Conservation (phyloP, 2,888 invertebrate species). For the Bombylius major region DNA sequence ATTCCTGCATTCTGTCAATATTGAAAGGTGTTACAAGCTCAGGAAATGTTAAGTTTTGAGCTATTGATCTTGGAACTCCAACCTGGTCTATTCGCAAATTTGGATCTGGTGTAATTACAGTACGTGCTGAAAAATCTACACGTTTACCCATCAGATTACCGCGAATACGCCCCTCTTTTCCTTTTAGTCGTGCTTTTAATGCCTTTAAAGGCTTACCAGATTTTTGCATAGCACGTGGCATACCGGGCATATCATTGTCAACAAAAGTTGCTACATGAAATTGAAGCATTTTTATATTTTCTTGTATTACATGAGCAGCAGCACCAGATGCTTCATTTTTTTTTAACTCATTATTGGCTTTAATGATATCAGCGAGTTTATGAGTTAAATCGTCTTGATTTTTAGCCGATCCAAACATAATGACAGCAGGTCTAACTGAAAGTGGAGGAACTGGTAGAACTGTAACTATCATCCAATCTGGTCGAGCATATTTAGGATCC, state of each 20-base stretch:
- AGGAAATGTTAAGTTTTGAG: conserved; percentile 97
- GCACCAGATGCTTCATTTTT: conserved; percentile 94
- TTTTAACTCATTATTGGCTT: conserved; percentile 90
- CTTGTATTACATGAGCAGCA: conserved; percentile 91
- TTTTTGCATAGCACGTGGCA: conserved; percentile 97
- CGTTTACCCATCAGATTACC: conserved; percentile 99
- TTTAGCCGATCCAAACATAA: conserved; percentile 93
- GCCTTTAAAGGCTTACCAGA: conserved; percentile 98
- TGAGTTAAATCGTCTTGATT: conserved; percentile 99
- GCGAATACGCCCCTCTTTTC: conserved; percentile 97
- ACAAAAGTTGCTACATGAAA: conserved; percentile 97
- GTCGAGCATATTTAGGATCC: conserved; percentile 94
- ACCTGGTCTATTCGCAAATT: conserved; percentile 92
- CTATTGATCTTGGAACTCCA: conserved; percentile 94
- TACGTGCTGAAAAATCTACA: conserved; percentile 98
- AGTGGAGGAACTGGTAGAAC: conserved; percentile 95
- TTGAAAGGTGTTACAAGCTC: conserved; percentile 99
- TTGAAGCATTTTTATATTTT: conserved; percentile 95
- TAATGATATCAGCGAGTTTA: conserved; percentile 96
- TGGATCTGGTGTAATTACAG: conserved; percentile 95
- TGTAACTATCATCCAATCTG: conserved; percentile 99
- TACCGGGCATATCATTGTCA: conserved; percentile 98
- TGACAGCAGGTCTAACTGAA: conserved; percentile 92
- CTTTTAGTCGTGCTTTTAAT: conserved; percentile 88
- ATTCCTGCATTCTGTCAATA: conserved; percentile 79